Conservation (phyloP, 2,888 invertebrate genomes). For the Eristalis arbustorum region DNA sequence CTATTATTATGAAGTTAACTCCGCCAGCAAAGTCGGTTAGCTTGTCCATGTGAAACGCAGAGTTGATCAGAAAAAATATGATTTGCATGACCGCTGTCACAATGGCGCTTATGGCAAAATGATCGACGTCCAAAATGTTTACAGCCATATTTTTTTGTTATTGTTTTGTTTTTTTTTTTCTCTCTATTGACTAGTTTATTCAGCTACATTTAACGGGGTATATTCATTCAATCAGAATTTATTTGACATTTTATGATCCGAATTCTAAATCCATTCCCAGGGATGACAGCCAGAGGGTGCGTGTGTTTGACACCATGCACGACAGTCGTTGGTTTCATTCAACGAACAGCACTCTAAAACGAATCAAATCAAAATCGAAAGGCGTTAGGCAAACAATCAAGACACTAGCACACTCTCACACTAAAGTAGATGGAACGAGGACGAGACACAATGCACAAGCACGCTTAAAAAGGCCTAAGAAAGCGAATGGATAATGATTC, state of each 20-base stretch:
- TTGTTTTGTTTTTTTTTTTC: not conserved
- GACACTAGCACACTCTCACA: not conserved
- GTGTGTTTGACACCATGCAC: slow-evolving; percentile 11
- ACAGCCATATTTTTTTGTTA: slow-evolving; percentile 76
- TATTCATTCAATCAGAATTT: slow-evolving; percentile 43
- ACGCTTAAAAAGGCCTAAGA: slow-evolving; percentile 31
- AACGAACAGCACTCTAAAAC: slow-evolving; percentile 20
- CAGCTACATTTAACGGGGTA: slow-evolving; percentile 26
- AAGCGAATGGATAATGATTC: slow-evolving; percentile 39
- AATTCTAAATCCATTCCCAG: not conserved
- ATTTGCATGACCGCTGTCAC: slow-evolving; percentile 92
- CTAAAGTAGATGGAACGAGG: slow-evolving; percentile 14
- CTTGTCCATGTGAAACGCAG: slow-evolving; percentile 93
- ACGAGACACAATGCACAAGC: not conserved
- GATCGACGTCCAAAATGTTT: slow-evolving; percentile 88
- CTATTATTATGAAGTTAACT: slow-evolving; percentile 94
- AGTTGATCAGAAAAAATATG: slow-evolving; percentile 92
- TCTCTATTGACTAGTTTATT: not conserved
- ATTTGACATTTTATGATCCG: not conserved
- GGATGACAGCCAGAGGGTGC: not conserved
- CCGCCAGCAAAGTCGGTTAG: slow-evolving; percentile 96
- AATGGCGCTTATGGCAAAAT: slow-evolving; percentile 92
- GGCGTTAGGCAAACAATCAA: not conserved
- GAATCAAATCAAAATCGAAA: slow-evolving; percentile 11
- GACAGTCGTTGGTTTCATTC: slow-evolving; percentile 21